phyloP scores from a whole-genome alignment of 2,888 invertebrate species.

The Polyommatus icarus region DNA sequence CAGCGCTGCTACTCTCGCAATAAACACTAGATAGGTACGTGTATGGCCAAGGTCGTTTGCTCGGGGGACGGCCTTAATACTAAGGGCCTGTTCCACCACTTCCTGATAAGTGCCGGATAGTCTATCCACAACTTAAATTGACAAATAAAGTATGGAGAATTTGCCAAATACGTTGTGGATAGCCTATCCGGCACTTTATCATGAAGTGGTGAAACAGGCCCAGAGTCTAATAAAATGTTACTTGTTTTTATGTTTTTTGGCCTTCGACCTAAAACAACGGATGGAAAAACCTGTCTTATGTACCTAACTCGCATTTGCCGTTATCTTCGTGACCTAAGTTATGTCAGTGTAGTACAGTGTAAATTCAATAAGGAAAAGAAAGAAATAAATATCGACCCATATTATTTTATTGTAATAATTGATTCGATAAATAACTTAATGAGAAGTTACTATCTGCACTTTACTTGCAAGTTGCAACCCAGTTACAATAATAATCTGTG shows the following conservation, averaged over 20 bases:
- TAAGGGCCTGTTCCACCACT: no score
- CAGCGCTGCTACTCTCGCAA: no score
- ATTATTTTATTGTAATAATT: neutral
- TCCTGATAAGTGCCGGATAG: no score
- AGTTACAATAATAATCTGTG: neutral
- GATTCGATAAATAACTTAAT: neutral
- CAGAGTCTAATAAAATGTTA: no score
- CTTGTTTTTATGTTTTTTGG: neutral
- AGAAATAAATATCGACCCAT: neutral
- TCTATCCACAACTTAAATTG: no score
- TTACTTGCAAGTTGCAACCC: neutral
- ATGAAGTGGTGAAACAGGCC: no score
- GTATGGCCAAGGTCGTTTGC: no score
- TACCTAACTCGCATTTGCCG: neutral
- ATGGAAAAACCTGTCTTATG: neutral
- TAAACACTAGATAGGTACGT: no score
- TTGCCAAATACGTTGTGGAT: no score
- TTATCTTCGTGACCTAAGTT: neutral
- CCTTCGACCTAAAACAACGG: neutral
- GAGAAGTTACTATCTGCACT: neutral
- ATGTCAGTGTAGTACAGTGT: neutral
- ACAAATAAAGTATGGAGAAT: no score
- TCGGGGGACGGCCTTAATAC: no score
- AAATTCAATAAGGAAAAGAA: constrained; percentile 3
- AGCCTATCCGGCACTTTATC: no score